These are phyloP conservation scores for Myathropa florea DNA, from an alignment of 2,888 invertebrate genomes.

Conservation along the genomic window DNA sequence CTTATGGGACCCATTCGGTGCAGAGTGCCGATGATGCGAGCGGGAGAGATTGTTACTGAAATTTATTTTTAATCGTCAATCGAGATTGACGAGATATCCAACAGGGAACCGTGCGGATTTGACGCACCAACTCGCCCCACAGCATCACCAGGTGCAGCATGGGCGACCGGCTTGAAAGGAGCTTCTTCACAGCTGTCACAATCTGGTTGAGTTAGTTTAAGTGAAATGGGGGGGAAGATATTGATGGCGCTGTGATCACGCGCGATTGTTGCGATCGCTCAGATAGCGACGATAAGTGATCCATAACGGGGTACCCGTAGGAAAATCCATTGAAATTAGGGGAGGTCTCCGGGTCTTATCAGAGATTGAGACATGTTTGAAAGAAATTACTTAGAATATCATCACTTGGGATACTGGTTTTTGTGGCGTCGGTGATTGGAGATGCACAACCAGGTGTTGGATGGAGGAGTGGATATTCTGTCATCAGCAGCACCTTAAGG, in stretches of 20 bases:
- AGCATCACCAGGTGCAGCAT: background rate
- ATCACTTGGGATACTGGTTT: background rate
- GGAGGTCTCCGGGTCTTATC: background rate
- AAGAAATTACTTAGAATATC: background rate
- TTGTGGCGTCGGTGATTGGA: background rate
- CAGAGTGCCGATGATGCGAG: background rate
- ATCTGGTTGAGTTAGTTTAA: background rate
- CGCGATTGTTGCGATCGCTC: background rate
- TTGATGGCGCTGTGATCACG: background rate
- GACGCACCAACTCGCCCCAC: background rate
- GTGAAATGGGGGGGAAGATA: background rate
- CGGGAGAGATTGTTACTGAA: background rate
- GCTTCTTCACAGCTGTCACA: background rate
- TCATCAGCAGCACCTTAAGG: background rate
- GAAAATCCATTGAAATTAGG: background rate
- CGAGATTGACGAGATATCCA: constrained; percentile 2
- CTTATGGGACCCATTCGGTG: background rate
- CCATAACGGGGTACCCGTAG: background rate
- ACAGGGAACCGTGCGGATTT: background rate
- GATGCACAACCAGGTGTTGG: background rate
- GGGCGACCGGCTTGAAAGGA: background rate
- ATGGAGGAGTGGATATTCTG: background rate
- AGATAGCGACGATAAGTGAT: background rate
- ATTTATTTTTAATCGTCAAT: constrained; percentile 28
- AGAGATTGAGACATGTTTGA: background rate